A percentile compares a stretch with the other conserved stretches of the same genome.
phyloP scores from a whole-genome alignment of 2,888 invertebrate species.

The Luperina testacea region DNA sequence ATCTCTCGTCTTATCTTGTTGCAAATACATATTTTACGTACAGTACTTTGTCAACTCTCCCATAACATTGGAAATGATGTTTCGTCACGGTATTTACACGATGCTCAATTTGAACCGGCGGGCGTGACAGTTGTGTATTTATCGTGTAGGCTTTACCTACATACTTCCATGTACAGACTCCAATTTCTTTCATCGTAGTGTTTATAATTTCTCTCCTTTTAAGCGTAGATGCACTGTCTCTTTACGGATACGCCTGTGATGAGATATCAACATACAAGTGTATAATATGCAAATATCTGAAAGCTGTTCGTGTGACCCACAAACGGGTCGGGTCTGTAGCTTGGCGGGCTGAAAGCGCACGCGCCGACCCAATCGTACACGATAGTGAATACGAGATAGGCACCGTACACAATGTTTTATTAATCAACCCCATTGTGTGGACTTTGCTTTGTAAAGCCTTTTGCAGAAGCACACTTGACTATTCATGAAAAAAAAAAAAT shows the following conservation, averaged over 20 bases:
- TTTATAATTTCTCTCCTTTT: conserved; percentile 69
- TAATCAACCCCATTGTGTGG: conserved; percentile 81
- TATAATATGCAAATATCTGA: conserved; percentile 81
- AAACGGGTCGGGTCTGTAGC: conserved; percentile 65
- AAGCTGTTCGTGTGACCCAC: conserved; percentile 83
- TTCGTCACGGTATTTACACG: conserved; percentile 24
- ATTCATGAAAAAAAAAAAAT: conserved; percentile 72
- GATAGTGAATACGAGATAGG: conserved; percentile 74
- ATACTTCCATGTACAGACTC: conserved; percentile 6
- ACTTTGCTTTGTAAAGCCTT: conserved; percentile 69
- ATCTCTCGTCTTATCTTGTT: conserved; percentile 63
- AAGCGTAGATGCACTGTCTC: conserved; percentile 60
- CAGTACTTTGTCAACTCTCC: conserved; percentile 56
- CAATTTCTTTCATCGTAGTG: conserved; percentile 36
- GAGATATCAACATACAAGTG: conserved; percentile 68
- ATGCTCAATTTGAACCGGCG: conserved; percentile 3
- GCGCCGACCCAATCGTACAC: conserved; percentile 63
- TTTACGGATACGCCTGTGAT: conserved; percentile 65
- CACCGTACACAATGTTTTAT: conserved; percentile 80
- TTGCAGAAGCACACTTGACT: conserved; percentile 71
- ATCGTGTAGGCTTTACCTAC: neutral
- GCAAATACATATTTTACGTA: conserved; percentile 49
- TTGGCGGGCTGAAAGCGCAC: conserved; percentile 70
- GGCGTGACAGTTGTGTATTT: neutral
- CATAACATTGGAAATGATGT: conserved; percentile 45